phyloP scores from a whole-genome alignment of 2,797 vertebrate genomes.

The Typhlichthys subterraneus region DNA sequence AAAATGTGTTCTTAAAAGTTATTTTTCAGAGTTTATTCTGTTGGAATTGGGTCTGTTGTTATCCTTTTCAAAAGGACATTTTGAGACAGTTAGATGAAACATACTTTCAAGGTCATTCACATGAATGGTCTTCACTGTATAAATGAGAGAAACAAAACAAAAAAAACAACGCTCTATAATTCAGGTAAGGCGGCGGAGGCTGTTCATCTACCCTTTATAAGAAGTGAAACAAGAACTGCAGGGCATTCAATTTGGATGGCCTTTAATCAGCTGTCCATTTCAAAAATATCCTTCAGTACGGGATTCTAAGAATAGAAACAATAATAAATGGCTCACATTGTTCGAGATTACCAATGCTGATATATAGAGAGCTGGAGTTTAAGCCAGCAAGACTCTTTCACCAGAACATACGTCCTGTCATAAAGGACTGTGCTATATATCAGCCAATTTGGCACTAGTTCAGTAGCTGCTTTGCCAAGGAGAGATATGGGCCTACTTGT shows the following conservation, averaged over 20 bases:
- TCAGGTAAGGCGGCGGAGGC: background rate
- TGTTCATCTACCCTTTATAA: conserved; percentile 44
- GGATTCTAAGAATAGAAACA: conserved; percentile 67
- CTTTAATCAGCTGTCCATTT: conserved; percentile 68
- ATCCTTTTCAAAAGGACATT: background rate
- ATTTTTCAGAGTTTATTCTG: background rate
- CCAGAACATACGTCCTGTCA: conserved; percentile 51
- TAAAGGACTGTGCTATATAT: conserved; percentile 33
- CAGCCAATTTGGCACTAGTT: conserved; percentile 63
- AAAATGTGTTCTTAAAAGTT: background rate
- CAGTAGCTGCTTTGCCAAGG: conserved; percentile 46
- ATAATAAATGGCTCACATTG: conserved; percentile 66
- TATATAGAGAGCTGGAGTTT: conserved; percentile 64
- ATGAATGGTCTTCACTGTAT: background rate
- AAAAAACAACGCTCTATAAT: background rate
- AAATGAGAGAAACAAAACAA: background rate
- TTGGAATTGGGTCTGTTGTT: background rate
- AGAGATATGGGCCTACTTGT: conserved; percentile 48
- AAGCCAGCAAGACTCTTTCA: conserved; percentile 57
- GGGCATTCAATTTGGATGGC: conserved; percentile 47
- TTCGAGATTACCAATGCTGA: conserved; percentile 62
- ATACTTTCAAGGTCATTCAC: background rate
- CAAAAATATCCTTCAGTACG: conserved; percentile 60
- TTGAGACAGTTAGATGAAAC: background rate
- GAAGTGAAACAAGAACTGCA: conserved; percentile 48